phyloP scores from a whole-genome alignment of 23 tunicate species.

The Phallusia fumigata region DNA sequence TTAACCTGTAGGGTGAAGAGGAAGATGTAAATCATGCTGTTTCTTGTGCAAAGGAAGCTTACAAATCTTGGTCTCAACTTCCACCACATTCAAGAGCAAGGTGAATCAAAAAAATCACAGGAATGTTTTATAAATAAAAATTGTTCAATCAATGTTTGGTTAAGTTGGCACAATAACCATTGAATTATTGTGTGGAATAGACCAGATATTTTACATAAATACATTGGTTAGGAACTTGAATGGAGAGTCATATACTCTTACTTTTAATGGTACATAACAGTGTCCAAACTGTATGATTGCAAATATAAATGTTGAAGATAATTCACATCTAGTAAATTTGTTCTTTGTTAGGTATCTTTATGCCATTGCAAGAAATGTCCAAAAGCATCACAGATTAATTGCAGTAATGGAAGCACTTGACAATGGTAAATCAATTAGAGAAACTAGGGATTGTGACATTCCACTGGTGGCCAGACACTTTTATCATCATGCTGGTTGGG shows the following conservation, averaged over 20 bases:
- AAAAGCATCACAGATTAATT: slow-evolving; percentile 91
- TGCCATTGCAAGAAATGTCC: slow-evolving; percentile 94
- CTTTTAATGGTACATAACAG: background rate
- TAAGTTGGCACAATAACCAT: background rate
- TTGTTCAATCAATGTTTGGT: background rate
- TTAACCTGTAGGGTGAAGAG: slow-evolving; percentile 57
- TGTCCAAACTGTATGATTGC: background rate
- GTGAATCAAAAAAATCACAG: background rate
- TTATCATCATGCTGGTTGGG: slow-evolving; percentile 99
- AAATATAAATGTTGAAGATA: no score
- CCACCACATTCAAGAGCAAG: slow-evolving; percentile 87
- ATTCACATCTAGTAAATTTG: no score
- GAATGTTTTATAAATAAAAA: no score
- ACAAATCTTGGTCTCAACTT: slow-evolving; percentile 75
- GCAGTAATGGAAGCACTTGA: slow-evolving; percentile 98
- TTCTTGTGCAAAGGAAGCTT: slow-evolving; percentile 72
- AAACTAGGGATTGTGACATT: slow-evolving; percentile 94
- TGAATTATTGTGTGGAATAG: no score
- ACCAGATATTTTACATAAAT: no score
- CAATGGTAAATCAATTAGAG: slow-evolving; percentile 94
- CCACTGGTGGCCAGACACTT: slow-evolving; percentile 97
- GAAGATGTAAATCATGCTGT: slow-evolving; percentile 91
- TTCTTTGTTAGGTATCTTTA: slow-evolving; percentile 63
- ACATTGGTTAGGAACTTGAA: no score
- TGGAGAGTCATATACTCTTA: background rate